phyloP scores from a whole-genome alignment of 1,140 invertebrate species.

The Hyles vespertilio region DNA sequence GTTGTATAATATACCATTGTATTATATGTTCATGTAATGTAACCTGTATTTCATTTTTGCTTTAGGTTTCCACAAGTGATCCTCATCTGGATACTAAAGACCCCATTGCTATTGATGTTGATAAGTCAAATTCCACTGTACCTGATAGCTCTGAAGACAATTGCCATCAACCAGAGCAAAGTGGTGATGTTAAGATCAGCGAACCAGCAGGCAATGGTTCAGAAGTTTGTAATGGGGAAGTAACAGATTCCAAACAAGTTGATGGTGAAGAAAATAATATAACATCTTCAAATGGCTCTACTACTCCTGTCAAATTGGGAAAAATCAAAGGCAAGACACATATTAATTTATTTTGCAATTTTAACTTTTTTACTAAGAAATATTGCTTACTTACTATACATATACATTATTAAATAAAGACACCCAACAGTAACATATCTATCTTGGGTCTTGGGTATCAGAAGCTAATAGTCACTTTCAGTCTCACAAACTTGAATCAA shows the following conservation, averaged over 20 bases:
- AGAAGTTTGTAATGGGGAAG: slow-evolving; percentile 63
- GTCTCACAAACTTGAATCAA: too few species aligned
- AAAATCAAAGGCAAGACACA: slow-evolving; percentile 42
- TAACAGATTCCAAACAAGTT: slow-evolving; percentile 73
- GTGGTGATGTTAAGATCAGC: slow-evolving; percentile 55
- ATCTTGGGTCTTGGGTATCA: too few species aligned
- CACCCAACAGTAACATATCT: too few species aligned
- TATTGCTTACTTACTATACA: too few species aligned
- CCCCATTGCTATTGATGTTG: slow-evolving; percentile 41
- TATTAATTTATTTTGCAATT: too few species aligned
- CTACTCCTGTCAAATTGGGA: slow-evolving; percentile 45
- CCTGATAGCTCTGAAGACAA: slow-evolving; percentile 78
- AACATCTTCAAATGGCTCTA: slow-evolving; percentile 62
- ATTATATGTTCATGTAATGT: too few species aligned
- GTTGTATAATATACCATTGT: too few species aligned
- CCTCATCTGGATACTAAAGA: slow-evolving; percentile 46
- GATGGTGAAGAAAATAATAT: slow-evolving; percentile 76
- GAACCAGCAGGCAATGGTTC: slow-evolving; percentile 45
- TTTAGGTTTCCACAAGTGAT: slow-evolving; percentile 76
- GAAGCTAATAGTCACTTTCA: too few species aligned
- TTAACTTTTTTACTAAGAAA: too few species aligned
- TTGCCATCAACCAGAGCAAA: slow-evolving; percentile 72
- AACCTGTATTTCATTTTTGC: neutral
- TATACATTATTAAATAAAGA: too few species aligned
- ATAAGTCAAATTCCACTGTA: slow-evolving; percentile 58